Percentiles rank a stretch among this genome's conserved stretches.
Conservation (phyloP, 2,113 vertebrate species). For the Carassius gibelio region DNA sequence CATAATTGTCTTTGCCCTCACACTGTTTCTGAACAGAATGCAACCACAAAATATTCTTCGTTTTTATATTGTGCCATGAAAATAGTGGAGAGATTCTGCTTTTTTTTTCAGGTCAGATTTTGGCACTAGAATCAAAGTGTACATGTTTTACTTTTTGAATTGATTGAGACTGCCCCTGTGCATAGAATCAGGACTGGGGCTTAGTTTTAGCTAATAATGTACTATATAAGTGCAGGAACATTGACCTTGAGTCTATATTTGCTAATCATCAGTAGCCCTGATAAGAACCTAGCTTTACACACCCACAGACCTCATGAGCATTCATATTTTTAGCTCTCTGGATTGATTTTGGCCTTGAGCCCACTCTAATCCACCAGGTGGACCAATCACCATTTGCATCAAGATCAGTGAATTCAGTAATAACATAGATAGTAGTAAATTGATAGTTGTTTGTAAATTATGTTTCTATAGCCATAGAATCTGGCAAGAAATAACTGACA, state of each 20-base stretch:
- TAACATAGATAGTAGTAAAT: background rate
- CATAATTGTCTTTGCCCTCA: background rate
- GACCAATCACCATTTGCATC: constrained; percentile 10
- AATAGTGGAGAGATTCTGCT: background rate
- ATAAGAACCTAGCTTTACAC: constrained; percentile 17
- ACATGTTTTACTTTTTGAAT: background rate
- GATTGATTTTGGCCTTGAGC: constrained; percentile 16
- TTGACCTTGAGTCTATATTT: constrained; percentile 32
- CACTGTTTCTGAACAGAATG: background rate
- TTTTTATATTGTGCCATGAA: background rate
- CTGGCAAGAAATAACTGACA: background rate
- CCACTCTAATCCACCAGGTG: constrained; percentile 4
- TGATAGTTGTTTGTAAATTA: too few relatives aligned
- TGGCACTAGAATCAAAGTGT: constrained; percentile 1
- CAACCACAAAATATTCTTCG: background rate
- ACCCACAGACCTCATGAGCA: constrained; percentile 9
- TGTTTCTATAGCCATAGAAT: background rate
- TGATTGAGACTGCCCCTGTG: constrained; percentile 32
- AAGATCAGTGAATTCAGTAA: background rate
- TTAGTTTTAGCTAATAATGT: constrained; percentile 16
- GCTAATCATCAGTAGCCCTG: background rate
- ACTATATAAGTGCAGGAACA: constrained; percentile 9
- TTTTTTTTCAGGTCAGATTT: constrained; percentile 2
- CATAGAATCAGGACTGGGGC: constrained; percentile 9
- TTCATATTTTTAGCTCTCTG: constrained; percentile 26